Conservation (phyloP, 2,113 vertebrate species). For the Myiagra hebetior region DNA sequence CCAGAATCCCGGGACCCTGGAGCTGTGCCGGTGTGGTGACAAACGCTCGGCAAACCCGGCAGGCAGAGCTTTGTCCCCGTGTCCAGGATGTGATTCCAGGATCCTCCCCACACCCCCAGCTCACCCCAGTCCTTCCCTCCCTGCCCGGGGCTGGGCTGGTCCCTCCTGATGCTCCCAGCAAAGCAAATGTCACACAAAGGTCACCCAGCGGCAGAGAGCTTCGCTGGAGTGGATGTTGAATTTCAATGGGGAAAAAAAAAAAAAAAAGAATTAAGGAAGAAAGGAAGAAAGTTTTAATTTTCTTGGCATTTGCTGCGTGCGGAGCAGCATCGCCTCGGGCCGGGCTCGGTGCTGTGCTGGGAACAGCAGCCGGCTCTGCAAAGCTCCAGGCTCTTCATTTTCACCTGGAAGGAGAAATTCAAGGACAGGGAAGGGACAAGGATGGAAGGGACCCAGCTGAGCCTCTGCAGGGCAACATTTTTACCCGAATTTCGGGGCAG, state of each 20-base stretch:
- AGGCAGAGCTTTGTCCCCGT: neutral
- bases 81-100: neutral
- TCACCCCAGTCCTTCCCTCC: neutral
- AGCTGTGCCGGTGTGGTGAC: rapidly evolving
- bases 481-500: neutral
- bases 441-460: neutral
- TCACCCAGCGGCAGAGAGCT: slow-evolving; percentile 14
- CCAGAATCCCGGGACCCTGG: neutral
- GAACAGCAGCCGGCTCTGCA: neutral
- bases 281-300: slow-evolving; percentile 11
- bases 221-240: neutral
- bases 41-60: neutral
- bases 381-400: neutral
- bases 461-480: neutral
- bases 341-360: neutral
- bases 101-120: neutral
- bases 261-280: neutral
- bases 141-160: neutral
- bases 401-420: neutral
- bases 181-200: slow-evolving; percentile 58
- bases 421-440: neutral
- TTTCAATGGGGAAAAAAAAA: neutral
- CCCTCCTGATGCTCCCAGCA: neutral
- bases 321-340: slow-evolving; percentile 39
- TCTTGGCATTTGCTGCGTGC: slow-evolving; percentile 33